phyloP scores from a whole-genome alignment of 1,140 invertebrate genomes.

The Drosophila nebulosa region DNA sequence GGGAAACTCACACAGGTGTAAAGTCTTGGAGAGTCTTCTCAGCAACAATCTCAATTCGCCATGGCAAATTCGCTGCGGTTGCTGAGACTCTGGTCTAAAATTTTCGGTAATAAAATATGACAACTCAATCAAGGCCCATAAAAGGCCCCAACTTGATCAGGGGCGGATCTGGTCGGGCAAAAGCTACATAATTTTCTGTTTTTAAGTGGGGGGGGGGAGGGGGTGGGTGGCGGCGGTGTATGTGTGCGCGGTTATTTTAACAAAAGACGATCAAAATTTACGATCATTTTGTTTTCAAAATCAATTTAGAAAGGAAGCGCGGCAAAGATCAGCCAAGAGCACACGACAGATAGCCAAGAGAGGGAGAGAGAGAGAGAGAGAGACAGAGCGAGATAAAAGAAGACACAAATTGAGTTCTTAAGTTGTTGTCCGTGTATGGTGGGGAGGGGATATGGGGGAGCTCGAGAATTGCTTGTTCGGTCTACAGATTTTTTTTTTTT shows the following conservation, averaged over 20 bases:
- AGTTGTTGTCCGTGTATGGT: slow-evolving; percentile 29
- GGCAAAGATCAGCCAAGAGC: slow-evolving; percentile 69
- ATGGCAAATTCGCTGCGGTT: slow-evolving; percentile 57
- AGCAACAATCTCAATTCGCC: slow-evolving; percentile 45
- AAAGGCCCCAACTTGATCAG: slow-evolving; percentile 53
- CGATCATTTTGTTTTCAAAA: slow-evolving; percentile 79
- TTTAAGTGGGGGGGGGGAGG: slow-evolving; percentile 22
- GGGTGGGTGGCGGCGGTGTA: slow-evolving; percentile 31
- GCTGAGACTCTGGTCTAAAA: slow-evolving; percentile 70
- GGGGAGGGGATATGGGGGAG: background rate
- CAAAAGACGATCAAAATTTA: slow-evolving; percentile 78
- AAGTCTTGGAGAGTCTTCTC: slow-evolving; percentile 19
- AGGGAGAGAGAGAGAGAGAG: slow-evolving; percentile 3
- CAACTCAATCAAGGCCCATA: slow-evolving; percentile 81
- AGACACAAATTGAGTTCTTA: slow-evolving; percentile 72
- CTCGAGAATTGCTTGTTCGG: background rate
- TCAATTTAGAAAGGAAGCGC: slow-evolving; percentile 79
- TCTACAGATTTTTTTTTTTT: slow-evolving; percentile 6
- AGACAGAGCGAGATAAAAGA: background rate
- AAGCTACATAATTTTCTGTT: slow-evolving; percentile 64
- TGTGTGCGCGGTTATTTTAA: slow-evolving; percentile 5
- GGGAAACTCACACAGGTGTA: slow-evolving; percentile 49
- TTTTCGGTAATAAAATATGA: slow-evolving; percentile 81
- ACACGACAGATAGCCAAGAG: slow-evolving; percentile 37
- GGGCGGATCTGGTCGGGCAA: slow-evolving; percentile 49